A percentile compares a stretch with the other conserved stretches of the same genome.
Conservation (phyloP, 2,888 invertebrate species). For the Pyrocoelia pectoralis region DNA sequence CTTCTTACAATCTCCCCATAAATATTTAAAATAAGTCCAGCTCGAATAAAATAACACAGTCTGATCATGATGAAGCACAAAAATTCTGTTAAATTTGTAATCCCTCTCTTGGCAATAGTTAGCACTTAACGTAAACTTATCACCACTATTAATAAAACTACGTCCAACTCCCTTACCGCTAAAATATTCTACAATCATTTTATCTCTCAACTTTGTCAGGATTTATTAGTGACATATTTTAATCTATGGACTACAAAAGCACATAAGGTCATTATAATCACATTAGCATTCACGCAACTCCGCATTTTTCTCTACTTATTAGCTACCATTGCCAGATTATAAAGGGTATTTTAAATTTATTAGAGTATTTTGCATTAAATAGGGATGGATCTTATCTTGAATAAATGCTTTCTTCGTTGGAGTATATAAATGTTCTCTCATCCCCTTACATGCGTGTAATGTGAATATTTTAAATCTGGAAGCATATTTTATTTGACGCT, state of each 20-base stretch:
- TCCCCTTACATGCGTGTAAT: too few species aligned
- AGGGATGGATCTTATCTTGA: constrained; percentile 1
- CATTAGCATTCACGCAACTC: constrained; percentile 12
- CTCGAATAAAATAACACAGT: too few species aligned
- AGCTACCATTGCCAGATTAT: constrained; percentile 1
- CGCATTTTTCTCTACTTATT: constrained; percentile 11
- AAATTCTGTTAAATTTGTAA: too few species aligned
- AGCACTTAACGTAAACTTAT: too few species aligned
- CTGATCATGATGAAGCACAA: too few species aligned
- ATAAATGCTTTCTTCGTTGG: neutral
- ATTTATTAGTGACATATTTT: constrained; percentile 12
- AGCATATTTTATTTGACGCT: too few species aligned
- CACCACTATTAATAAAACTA: too few species aligned
- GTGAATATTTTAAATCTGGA: too few species aligned
- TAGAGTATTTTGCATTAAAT: constrained; percentile 7
- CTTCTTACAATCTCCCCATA: too few species aligned
- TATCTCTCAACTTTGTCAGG: neutral
- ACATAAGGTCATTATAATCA: constrained; percentile 16
- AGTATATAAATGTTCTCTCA: neutral
- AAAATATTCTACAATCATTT: neutral
- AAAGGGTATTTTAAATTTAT: constrained; percentile 12
- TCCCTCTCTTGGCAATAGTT: too few species aligned
- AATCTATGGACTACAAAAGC: constrained; percentile 11
- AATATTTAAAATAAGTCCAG: too few species aligned
- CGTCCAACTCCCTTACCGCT: too few species aligned